Percentiles rank a stretch among this genome's conserved stretches.
Conservation (phyloP, 2,113 vertebrate genomes). For the Anarrhichthys ocellatus region DNA sequence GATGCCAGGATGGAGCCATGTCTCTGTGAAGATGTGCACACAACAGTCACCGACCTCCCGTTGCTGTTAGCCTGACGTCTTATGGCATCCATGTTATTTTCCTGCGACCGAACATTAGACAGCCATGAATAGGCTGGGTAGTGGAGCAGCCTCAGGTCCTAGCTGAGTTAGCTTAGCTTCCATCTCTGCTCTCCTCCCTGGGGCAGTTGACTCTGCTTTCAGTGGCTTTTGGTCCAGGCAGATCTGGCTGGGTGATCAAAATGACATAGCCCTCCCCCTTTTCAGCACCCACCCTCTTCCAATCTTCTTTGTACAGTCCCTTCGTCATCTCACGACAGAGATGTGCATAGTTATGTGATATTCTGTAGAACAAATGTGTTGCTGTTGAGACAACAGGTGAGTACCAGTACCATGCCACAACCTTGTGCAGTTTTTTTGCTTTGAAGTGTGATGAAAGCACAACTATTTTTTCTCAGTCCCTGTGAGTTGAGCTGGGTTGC, state of each 20-base stretch:
- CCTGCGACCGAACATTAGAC: not conserved
- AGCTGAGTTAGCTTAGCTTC: not conserved
- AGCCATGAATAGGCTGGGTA: not conserved
- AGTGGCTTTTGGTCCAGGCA: not conserved
- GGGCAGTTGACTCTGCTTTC: too few relatives aligned
- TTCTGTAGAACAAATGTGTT: not conserved
- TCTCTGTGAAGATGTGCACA: not conserved
- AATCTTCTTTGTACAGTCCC: not conserved
- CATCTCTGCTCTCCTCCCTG: not conserved
- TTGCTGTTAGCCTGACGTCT: too few relatives aligned
- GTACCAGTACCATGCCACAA: not conserved
- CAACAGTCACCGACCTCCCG: too few relatives aligned
- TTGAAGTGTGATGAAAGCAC: not conserved
- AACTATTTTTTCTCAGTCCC: not conserved
- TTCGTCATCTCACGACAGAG: not conserved
- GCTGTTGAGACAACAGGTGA: not conserved
- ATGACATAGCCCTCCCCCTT: not conserved
- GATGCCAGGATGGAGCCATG: not conserved
- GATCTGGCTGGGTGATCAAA: not conserved
- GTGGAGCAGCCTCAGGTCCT: not conserved
- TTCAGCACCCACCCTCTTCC: not conserved
- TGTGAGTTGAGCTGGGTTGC: not conserved
- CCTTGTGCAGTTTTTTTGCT: not conserved
- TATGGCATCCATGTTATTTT: not conserved
- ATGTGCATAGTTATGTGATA: not conserved